Evolutionary conservation across 1,140 invertebrate genomes (phyloP).

Genomic region (Papilio machaon): DNA sequence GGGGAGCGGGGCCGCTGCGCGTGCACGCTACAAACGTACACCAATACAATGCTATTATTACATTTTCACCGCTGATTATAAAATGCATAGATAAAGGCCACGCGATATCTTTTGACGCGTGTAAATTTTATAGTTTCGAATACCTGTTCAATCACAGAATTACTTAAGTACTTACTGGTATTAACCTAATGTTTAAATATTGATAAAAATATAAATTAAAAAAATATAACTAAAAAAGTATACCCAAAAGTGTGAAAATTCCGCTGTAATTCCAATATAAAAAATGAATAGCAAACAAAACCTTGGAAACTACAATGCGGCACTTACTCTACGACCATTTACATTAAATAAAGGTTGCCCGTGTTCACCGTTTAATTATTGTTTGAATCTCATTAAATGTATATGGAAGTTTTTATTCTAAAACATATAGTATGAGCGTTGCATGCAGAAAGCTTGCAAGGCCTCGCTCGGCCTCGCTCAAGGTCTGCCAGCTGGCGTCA

Average conservation of each 20-base stretch:
- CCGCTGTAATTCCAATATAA: background rate
- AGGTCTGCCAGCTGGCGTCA: slow-evolving; percentile 75
- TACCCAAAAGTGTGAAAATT: background rate
- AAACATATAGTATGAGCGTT: slow-evolving; percentile 53
- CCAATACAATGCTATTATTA: slow-evolving; percentile 32
- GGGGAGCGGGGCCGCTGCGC: slow-evolving; percentile 39
- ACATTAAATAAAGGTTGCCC: slow-evolving; percentile 2
- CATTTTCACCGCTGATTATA: slow-evolving; percentile 39
- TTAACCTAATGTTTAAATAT: background rate
- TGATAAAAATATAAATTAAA: background rate
- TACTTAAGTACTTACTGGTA: background rate
- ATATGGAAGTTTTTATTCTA: slow-evolving; percentile 34
- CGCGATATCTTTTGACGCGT: slow-evolving; percentile 15
- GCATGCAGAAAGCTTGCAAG: slow-evolving; percentile 71
- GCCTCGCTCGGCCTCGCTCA: slow-evolving; percentile 71
- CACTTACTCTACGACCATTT: background rate
- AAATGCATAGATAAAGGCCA: slow-evolving; percentile 27
- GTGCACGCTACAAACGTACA: slow-evolving; percentile 33
- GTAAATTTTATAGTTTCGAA: background rate
- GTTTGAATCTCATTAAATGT: slow-evolving; percentile 36
- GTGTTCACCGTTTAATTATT: background rate
- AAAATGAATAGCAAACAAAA: background rate
- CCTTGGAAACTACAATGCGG: slow-evolving; percentile 10
- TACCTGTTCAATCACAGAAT: background rate
- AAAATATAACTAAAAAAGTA: background rate